Evolutionary conservation across 2,797 vertebrate genomes (phyloP), one percentile per base, ranked within the genome.

Genomic region (Platyrinchus mystaceus): DNA sequence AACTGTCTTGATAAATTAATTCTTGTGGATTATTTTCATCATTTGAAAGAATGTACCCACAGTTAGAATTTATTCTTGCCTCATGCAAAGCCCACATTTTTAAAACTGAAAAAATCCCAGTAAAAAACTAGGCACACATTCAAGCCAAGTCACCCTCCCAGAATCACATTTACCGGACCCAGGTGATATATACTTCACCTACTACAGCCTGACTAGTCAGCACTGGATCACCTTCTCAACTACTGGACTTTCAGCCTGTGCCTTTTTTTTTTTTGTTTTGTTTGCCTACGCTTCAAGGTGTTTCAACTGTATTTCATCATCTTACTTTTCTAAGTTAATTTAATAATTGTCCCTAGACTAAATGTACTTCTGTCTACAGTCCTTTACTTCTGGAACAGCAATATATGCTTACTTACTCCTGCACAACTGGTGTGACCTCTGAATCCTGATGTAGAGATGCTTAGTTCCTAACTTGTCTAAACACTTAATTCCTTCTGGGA

Each of bases 1-100:
- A 89, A 87, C 41, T 49, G 32, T 73, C 47, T 58, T 44, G 46
- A 84, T 75, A 95, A 73, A 92, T 90, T 95, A 94, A 76, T 76
- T 67, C 44, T 58, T 87, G 32, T 32, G 85, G 70, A 88, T 91
- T 94, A 89, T 71, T 91, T 89, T 76, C 9, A 79, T 46, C 3
- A 67, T 77, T 93, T 94, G 46, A 76, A 22, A 90, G 44, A 91
- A 84, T 10, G 28, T 39, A 90, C 37, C 69, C 90, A 56, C 10
- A 82, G 39, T 63, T 55, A 63, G 13, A 82, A 87, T 76, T 64
- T 56, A 50, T 60, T 70, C 80, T 84, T 80, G 32, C 49, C 37
- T 84, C 41, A 23, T 0, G 6, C 7, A 9, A 89, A 60, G 18
- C 44, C 55, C 62, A 77, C 10, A 81, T 41, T 82, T 88, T 79